A percentile compares a stretch with the other conserved stretches of the same genome.
Conservation (phyloP, 1,140 invertebrate genomes). For the Microplitis mediator region DNA sequence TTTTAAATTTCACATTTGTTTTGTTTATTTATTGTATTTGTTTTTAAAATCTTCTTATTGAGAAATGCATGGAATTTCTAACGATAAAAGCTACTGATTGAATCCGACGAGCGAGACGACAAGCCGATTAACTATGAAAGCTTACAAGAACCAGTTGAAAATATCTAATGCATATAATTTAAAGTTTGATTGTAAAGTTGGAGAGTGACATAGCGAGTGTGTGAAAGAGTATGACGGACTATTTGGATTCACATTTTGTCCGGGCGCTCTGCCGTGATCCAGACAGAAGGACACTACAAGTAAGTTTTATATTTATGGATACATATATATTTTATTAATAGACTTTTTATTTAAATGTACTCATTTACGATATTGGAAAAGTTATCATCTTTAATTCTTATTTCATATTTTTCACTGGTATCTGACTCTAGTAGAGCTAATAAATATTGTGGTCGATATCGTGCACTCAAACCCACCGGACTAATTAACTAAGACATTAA, state of each 20-base stretch:
- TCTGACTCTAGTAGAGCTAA: background rate
- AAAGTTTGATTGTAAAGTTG: constrained; percentile 19
- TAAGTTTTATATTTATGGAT: constrained; percentile 40
- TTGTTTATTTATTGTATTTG: too few relatives aligned
- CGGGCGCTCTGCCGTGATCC: constrained; percentile 69
- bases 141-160: background rate
- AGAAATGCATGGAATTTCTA: background rate
- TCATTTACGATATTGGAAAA: background rate
- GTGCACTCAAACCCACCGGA: constrained; percentile 2
- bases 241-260: constrained; percentile 70
- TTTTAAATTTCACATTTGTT: background rate
- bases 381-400: background rate
- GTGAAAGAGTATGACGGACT: constrained; percentile 59
- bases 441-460: background rate
- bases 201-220: constrained; percentile 34
- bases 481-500: background rate
- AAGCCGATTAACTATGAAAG: too few relatives aligned
- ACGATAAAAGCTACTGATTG: too few relatives aligned
- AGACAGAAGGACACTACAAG: constrained; percentile 67
- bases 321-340: background rate
- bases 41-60: background rate
- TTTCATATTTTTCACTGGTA: background rate
- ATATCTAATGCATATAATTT: constrained; percentile 9
- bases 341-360: too few relatives aligned
- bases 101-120: too few relatives aligned